Percentiles rank a stretch among this genome's conserved stretches.
These are phyloP conservation scores for Cryptophagus acutangulus DNA, from an alignment of 2,888 invertebrate genomes.

Conservation along the genomic window DNA sequence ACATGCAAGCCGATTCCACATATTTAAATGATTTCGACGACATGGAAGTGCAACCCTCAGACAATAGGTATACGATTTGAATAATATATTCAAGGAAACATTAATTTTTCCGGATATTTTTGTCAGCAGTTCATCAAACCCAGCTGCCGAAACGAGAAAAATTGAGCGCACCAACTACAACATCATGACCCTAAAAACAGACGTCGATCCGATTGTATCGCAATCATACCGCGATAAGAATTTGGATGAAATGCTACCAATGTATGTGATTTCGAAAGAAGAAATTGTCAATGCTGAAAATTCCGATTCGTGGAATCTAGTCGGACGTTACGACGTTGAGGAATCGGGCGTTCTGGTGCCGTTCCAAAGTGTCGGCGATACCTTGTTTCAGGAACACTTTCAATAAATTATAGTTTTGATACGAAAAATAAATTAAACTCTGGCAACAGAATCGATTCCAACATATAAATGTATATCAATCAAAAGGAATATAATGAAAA, in stretches of 20 bases:
- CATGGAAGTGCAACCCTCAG: conserved; percentile 11
- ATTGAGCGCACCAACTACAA: no score
- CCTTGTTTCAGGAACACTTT: conserved; percentile 38
- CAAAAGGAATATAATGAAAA: conserved; percentile 4
- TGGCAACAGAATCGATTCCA: background rate
- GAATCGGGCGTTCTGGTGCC: conserved; percentile 45
- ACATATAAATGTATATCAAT: conserved; percentile 3
- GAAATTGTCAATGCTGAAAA: conserved; percentile 36
- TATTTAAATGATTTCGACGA: conserved; percentile 16
- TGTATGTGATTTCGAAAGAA: conserved; percentile 42
- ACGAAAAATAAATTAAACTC: background rate
- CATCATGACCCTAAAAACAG: conserved; percentile 18
- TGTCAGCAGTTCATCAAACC: no score
- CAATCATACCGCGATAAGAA: conserved; percentile 29
- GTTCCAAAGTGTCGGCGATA: conserved; percentile 35
- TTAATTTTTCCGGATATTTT: no score
- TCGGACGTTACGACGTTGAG: conserved; percentile 46
- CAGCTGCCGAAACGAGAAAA: no score
- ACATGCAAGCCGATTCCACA: conserved; percentile 39
- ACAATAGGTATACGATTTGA: conserved; percentile 21
- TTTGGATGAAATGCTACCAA: conserved; percentile 40
- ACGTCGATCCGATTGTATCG: conserved; percentile 31
- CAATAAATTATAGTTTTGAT: conserved; percentile 11
- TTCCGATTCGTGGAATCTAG: conserved; percentile 43
- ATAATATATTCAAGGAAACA: no score